Evolutionary conservation across 2,888 invertebrate genomes (phyloP).

Genomic region (Pachliopta kotzebuea): DNA sequence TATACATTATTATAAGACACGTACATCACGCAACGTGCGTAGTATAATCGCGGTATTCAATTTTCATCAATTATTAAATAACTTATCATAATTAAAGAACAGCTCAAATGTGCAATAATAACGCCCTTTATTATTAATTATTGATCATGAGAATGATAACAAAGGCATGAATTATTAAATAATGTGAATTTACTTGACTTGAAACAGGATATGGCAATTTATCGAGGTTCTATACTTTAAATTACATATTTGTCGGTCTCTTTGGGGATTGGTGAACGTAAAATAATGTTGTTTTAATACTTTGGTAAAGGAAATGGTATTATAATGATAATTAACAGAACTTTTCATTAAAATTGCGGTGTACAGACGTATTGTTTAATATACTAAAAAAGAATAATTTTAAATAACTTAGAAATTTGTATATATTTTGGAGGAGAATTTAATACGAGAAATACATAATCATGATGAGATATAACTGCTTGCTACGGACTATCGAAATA

Average conservation of each 20-base stretch:
- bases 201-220: conserved; percentile 21
- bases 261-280: conserved; percentile 13
- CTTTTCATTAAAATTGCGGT: neutral
- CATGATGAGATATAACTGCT: too few relatives aligned
- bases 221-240: conserved; percentile 13
- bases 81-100: neutral
- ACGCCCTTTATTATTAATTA: conserved; percentile 13
- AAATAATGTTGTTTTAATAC: neutral
- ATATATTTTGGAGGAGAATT: too few relatives aligned
- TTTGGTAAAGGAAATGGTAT: neutral
- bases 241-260: conserved; percentile 10
- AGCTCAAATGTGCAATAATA: neutral
- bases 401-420: too few relatives aligned
- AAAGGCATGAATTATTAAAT: conserved; percentile 16
- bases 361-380: too few relatives aligned
- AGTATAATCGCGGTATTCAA: neutral
- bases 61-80: neutral
- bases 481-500: too few relatives aligned
- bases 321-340: neutral
- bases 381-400: too few relatives aligned
- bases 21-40: neutral
- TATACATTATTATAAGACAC: too few relatives aligned
- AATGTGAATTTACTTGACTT: conserved; percentile 10
- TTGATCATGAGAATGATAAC: conserved; percentile 20
- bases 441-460: too few relatives aligned